phyloP scores from a whole-genome alignment of 2,797 vertebrate genomes.

The Manis pentadactyla region DNA sequence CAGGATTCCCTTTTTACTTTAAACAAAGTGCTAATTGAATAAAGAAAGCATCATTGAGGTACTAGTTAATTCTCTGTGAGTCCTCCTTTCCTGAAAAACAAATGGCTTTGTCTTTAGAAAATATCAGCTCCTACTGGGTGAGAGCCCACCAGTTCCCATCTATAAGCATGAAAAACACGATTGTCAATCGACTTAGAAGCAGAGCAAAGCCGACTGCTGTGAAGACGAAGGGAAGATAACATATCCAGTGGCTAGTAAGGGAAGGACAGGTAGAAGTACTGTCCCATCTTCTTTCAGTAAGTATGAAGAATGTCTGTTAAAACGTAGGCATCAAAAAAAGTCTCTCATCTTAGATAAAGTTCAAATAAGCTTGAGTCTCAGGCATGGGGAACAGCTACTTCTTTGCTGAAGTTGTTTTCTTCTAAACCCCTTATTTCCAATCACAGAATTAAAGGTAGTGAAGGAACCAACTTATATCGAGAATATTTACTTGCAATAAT shows the following conservation, averaged over 20 bases:
- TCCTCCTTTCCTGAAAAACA: background rate
- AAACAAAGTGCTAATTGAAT: background rate
- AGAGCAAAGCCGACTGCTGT: background rate
- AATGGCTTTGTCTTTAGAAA: background rate
- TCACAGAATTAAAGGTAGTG: background rate
- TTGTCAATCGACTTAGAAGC: background rate
- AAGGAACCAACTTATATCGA: background rate
- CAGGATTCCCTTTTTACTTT: background rate
- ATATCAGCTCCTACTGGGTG: background rate
- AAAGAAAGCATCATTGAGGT: background rate
- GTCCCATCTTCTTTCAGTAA: background rate
- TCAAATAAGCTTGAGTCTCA: background rate
- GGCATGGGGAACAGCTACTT: background rate
- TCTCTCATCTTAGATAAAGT: background rate
- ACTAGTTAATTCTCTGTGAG: background rate
- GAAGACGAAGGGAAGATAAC: fast-evolving
- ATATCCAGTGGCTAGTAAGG: background rate
- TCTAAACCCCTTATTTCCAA: background rate
- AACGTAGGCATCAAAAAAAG: background rate
- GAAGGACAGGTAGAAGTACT: background rate
- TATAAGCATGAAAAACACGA: no score
- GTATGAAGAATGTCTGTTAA: background rate
- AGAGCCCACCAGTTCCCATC: background rate
- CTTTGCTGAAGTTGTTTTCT: background rate
- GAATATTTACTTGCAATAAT: background rate